Evolutionary conservation across 1,140 invertebrate genomes (phyloP).

Genomic region (Neoseiulus cucumeris): DNA sequence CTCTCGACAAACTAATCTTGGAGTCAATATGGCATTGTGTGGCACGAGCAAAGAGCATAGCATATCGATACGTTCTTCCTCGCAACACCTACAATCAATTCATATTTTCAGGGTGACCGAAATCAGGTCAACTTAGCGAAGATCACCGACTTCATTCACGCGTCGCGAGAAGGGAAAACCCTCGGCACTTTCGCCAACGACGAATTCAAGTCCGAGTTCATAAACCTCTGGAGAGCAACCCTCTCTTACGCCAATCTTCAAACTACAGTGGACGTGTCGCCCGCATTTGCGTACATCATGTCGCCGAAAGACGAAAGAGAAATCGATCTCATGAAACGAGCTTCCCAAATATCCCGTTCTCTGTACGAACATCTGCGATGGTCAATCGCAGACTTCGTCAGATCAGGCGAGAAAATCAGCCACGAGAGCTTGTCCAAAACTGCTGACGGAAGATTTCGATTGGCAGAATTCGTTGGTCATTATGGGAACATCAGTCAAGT

Average conservation of each 20-base stretch:
- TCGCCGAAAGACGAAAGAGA: conserved; percentile 87
- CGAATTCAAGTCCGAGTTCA: conserved; percentile 75
- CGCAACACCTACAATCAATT: too few species aligned
- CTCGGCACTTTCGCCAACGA: conserved; percentile 88
- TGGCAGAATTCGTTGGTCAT: conserved; percentile 77
- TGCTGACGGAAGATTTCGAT: conserved; percentile 64
- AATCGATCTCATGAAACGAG: conserved; percentile 77
- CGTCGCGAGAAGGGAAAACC: conserved; percentile 49
- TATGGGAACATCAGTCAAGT: conserved; percentile 65
- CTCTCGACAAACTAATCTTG: too few species aligned
- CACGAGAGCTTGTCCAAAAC: conserved; percentile 86
- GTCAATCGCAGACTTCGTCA: conserved; percentile 96
- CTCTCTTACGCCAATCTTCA: conserved; percentile 57
- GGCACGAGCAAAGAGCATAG: too few species aligned
- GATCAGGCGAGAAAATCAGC: conserved; percentile 72
- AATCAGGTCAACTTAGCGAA: conserved; percentile 83
- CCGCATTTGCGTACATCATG: conserved; percentile 63
- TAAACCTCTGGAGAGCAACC: conserved; percentile 64
- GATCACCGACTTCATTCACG: conserved; percentile 60
- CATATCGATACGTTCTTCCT: too few species aligned
- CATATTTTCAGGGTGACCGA: conserved; percentile 62
- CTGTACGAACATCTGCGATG: conserved; percentile 91
- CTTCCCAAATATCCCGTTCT: conserved; percentile 73
- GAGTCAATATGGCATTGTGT: too few species aligned
- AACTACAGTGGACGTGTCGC: conserved; percentile 63